phyloP scores from a whole-genome alignment of 2,797 vertebrate species.

The Cheirogaleus major region DNA sequence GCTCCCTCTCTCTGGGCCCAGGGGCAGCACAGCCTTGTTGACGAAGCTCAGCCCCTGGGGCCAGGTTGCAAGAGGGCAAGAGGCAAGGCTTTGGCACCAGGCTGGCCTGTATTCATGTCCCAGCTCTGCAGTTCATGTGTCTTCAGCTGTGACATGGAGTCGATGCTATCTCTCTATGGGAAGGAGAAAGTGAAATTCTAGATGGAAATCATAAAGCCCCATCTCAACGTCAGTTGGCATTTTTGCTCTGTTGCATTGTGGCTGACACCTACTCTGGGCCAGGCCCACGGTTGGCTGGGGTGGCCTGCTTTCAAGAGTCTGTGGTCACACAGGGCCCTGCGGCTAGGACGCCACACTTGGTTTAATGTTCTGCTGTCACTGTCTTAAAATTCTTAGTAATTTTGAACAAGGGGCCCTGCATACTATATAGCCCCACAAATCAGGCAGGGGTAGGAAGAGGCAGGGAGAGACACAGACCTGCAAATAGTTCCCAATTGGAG shows the following conservation, averaged over 20 bases:
- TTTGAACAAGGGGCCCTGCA: slow-evolving; percentile 6
- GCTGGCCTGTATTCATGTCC: background rate
- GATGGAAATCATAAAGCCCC: slow-evolving; percentile 27
- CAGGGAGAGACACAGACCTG: background rate
- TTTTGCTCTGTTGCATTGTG: background rate
- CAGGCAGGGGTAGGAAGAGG: background rate
- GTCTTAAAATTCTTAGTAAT: slow-evolving; percentile 21
- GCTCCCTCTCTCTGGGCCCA: slow-evolving; percentile 46
- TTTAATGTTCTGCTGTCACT: background rate
- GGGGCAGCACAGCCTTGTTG: slow-evolving; percentile 49
- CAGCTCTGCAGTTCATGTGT: background rate
- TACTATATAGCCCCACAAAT: background rate
- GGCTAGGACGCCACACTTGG: background rate
- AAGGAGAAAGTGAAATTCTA: slow-evolving; percentile 40
- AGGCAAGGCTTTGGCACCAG: background rate
- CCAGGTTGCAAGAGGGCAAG: slow-evolving; percentile 20
- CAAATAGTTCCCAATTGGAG: background rate
- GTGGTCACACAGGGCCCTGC: background rate
- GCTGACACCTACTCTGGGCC: background rate
- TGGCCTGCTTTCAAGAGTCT: background rate
- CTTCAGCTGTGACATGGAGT: background rate
- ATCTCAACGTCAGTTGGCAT: background rate
- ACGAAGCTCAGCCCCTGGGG: slow-evolving; percentile 25
- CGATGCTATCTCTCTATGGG: background rate
- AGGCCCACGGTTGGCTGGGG: background rate